phyloP scores from a whole-genome alignment of 30 jellyfish, hydroid and myxozoan species.

The Nemopilema nomurai region DNA sequence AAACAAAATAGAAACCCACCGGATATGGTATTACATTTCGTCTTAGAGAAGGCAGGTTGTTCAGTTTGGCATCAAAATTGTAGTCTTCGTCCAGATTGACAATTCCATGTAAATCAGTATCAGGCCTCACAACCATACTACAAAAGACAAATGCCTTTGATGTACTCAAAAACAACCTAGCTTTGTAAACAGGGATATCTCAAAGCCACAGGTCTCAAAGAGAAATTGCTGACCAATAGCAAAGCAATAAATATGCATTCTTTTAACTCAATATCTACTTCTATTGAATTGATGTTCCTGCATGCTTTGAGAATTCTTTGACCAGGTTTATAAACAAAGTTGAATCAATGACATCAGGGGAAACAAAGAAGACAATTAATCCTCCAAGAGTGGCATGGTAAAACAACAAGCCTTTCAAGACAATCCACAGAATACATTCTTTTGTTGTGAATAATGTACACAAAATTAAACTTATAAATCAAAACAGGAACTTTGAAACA shows the following conservation, averaged over 20 bases:
- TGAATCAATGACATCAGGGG: background rate
- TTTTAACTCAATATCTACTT: too few relatives aligned
- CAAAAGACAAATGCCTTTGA: background rate
- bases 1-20: conserved; percentile 49
- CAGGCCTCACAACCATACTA: conserved; percentile 24
- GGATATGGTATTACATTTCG: conserved; percentile 94
- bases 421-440: background rate
- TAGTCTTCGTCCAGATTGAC: conserved; percentile 40
- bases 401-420: background rate
- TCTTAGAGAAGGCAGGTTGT: conserved; percentile 45
- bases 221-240: background rate
- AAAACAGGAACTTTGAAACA: too few relatives aligned
- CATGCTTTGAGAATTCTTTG: background rate
- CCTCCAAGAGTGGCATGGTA: background rate
- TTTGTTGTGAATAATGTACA: too few relatives aligned
- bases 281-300: background rate
- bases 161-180: background rate
- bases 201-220: background rate
- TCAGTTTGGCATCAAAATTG: conserved; percentile 24
- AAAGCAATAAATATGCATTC: background rate
- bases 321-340: background rate
- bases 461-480: too few relatives aligned
- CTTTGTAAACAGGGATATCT: background rate
- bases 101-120: background rate
- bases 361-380: background rate